These are phyloP conservation scores for Pangasius larnaudii DNA, from an alignment of 2,797 vertebrate species.

Conservation along the genomic window DNA sequence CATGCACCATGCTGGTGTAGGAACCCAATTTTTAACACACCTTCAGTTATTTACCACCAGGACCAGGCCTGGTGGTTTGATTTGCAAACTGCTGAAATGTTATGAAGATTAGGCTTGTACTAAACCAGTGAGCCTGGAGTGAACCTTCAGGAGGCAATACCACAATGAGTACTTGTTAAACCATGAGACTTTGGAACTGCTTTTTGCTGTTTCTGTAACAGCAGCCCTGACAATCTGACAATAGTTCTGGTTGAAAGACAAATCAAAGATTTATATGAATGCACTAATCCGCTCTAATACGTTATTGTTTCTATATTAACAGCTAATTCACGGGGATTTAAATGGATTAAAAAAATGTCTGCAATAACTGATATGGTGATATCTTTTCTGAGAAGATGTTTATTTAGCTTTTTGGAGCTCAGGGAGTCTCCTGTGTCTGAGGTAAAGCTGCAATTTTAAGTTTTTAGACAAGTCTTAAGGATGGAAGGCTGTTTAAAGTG, in stretches of 20 bases:
- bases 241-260: not conserved
- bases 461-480: not conserved
- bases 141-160: not conserved
- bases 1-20: not conserved
- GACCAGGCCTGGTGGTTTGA: not conserved
- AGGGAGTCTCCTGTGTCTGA: not conserved
- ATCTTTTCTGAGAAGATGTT: not conserved
- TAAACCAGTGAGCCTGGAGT: conserved; percentile 8
- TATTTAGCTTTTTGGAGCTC: not conserved
- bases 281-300: not conserved
- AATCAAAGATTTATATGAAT: not conserved
- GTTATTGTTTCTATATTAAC: not conserved
- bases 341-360: not conserved
- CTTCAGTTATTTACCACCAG: not conserved
- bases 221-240: not conserved
- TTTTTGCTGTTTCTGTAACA: not conserved
- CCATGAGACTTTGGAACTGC: not conserved
- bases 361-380: not conserved
- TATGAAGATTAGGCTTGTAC: not conserved
- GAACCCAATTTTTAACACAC: not conserved
- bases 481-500: not conserved
- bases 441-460: not conserved
- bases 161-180: conserved; percentile 23
- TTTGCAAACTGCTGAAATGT: conserved; percentile 23
- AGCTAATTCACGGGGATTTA: not conserved